Evolutionary conservation across 1,140 invertebrate genomes (phyloP), one percentile per base, ranked within the genome.

Genomic region (Cydia splendana): DNA sequence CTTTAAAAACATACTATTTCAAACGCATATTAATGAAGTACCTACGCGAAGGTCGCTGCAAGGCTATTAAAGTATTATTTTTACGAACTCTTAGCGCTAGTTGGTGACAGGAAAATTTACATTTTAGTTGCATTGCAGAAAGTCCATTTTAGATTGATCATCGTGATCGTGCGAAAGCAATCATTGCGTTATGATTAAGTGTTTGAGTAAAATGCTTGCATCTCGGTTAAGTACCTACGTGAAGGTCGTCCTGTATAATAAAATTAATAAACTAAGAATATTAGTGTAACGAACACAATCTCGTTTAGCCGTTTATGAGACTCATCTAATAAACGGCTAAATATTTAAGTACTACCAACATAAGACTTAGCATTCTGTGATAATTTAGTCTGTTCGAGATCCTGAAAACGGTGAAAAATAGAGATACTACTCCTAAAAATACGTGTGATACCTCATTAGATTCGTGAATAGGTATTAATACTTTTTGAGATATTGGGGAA

Each of bases 1-100:
- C 15, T 62, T n/a, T 24, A 62, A 62, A 24, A 24, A 24, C 57
- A 57, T 57, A 24, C 57, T 24, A 24, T n/a, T 62, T 62, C 20
- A 62, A 62, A 62, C 57, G 18, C 57, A 62, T 62, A 62, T 57
- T 57, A n/a, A 57, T 24, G 20, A 24, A 62, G 57, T 62, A 62
- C 51, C 51, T 53, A 53, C 57, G 20, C 18, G 1, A 62, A 62
- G 57, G 57, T 62, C 9, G 20, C 57, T 62, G 57, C 57, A 62
- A 62, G 57, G 57, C 57, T 62, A 62, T 62, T 62, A 62, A 24
- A 62, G 20, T 62, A 24, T 24, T 62, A 10, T 62, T 62, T 62
- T 18, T 7, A 62, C 57, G 0, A 18, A 18, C 1, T 18, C n/a
- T 15, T 57, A 57, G 1, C n/a, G 15, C 5, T 2, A 57, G 53